Base-by-base conservation (phyloP, 2,797 vertebrate species). In the Pitangus sulphuratus region DNA sequence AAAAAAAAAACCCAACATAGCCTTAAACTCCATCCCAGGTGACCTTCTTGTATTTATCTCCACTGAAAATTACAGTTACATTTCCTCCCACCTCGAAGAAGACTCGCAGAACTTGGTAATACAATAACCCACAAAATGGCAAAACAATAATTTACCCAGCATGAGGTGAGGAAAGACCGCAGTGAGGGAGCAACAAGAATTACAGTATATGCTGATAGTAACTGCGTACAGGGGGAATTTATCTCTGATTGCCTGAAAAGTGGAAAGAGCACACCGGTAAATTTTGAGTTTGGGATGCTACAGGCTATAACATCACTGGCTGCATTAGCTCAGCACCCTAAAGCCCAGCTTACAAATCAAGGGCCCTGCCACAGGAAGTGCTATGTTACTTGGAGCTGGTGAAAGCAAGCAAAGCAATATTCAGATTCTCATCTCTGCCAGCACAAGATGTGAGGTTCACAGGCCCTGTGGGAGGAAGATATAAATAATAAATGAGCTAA, bases 401-500 rank as follows among this genome's bases (percentile, higher is more conserved):
- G 39, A 66, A 72, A 72, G 35, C 44, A 83, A 89, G 33, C 1
- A 62, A 54, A 94, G 54, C 61, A 90, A 50, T 15, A 12, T 58
- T 57, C 37, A 33, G 71, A n/a, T 22, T 84, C 39, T 33, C 15
- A 8, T 45, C 68, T 71, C 64, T 61, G 64, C 19, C 65, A 93
- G 79, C 57, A 89, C 30, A 84, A 88, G 54, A 82, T 61, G 13
- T 12, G 60, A 92, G 40, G 68, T 61, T 90, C 79, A 47, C 31
- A 89, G 84, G 87, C 68, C 57, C 44, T 44, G 71, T 78, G 84
- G 61, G 87, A 93, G 45, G 84, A 95, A 94, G 82, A 78, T 58
- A 92, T 92, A 77, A 93, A 95, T 93, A 91, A 93, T 92, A 87
- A 91, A 96, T 81, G 65, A 95, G 82, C 61, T 91, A 92, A 81